Evolutionary conservation across 2,888 invertebrate species (phyloP).

Genomic region (Zaprionus bogoriensis): DNA sequence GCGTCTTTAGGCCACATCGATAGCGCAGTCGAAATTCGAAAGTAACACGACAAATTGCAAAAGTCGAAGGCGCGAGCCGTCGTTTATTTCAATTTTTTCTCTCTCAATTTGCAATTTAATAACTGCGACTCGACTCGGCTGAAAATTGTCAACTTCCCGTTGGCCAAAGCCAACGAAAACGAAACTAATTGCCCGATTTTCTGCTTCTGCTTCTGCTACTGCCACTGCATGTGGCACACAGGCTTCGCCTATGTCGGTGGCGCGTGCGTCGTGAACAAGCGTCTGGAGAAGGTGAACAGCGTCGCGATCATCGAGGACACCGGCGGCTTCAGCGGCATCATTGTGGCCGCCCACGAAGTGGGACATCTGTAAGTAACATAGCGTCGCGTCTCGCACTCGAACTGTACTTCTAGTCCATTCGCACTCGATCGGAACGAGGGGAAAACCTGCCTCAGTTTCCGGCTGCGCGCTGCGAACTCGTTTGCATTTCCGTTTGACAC

Average conservation of each 20-base stretch:
- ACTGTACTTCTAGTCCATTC: too few relatives aligned
- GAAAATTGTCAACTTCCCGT: constrained; percentile 74
- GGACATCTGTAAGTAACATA: constrained; percentile 94
- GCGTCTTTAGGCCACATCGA: constrained; percentile 40
- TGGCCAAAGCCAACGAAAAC: constrained; percentile 12
- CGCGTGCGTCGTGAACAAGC: constrained; percentile 97
- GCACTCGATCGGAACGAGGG: too few relatives aligned
- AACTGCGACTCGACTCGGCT: constrained; percentile 39
- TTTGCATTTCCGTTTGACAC: constrained; percentile 76
- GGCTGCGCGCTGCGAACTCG: constrained; percentile 61
- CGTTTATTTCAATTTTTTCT: constrained; percentile 15
- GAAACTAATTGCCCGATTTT: constrained; percentile 62
- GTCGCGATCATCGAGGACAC: constrained; percentile 98
- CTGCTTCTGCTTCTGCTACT: too few relatives aligned
- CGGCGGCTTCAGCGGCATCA: constrained; percentile 97
- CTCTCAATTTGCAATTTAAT: constrained; percentile 45
- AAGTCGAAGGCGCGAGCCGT: constrained; percentile 15
- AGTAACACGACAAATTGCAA: constrained; percentile 51
- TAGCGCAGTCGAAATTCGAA: constrained; percentile 47
- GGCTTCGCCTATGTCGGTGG: constrained; percentile 98
- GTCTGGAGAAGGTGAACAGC: constrained; percentile 97
- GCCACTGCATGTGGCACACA: constrained; percentile 84
- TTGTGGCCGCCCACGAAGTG: constrained; percentile 98
- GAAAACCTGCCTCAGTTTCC: constrained; percentile 47
- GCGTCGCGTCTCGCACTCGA: too few relatives aligned